Base-by-base conservation (phyloP, 1,140 invertebrate genomes). In the Propsilocerus akamusi region DNA sequence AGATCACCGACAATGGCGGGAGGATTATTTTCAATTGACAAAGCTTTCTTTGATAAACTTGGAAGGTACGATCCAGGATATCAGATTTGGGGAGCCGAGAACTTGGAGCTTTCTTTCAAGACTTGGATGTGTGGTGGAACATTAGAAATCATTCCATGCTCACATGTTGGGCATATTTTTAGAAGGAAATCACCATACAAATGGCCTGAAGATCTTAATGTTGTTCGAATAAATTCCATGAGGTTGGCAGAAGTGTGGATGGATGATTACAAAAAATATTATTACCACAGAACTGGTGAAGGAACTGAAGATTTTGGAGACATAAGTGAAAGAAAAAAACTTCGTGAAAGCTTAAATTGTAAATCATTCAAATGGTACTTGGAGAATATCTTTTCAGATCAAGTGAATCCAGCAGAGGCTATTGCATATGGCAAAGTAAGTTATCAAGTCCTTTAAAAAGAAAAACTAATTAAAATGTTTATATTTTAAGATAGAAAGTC, bases 81-180 rank as follows among this genome's bases (percentile, higher is more conserved):
- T n/a, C n/a, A n/a, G n/a, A 98, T 99, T 55, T 99, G 95, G 95
- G 96, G 96, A 51, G 95, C 84, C 10, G 95, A 98, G 63, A 93
- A 98, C 70, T 70, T 98, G 51, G 95, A 99, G 69, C 68, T 99
- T 5, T 97, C 93, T 1, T 98, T 98, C 65, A 97, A 97, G 62
- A 82, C 79, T 5, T 85, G 81, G 82, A 85, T 85, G 82, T 85
- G 82, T 54, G 81, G 80, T 55, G 83, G 92, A 37, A 89, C 85
- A 3, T 67, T 98, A 55, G 93, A 97, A 68, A 97, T 98, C 56
- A 80, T 97, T n/a, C 93, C 95, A 2, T 99, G 96, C 65, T 97
- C 92, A 12, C 92, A 97, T 66, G 94, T 98, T 23, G 96, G 96
- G 20, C 96, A 99, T 69, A 96, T 99, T 59, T 98, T 98, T 72